Conservation (phyloP, 2,113 vertebrate genomes). For the Rhegmatorhina hoffmannsi region DNA sequence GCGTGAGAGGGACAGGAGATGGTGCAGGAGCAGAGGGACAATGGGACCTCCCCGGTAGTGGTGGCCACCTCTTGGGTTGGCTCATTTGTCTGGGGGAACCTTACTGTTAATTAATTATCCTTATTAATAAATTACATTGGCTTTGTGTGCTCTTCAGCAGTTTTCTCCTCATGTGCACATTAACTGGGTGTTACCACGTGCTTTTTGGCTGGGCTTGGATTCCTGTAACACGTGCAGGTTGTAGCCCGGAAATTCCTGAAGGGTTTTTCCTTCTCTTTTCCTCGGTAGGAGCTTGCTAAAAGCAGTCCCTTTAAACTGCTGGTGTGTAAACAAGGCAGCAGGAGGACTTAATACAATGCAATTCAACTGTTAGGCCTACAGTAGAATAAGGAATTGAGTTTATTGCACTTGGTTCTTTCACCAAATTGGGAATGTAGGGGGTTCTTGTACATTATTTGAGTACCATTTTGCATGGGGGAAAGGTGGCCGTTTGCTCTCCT, state of each 20-base stretch:
- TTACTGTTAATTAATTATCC: background rate
- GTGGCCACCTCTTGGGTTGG: background rate
- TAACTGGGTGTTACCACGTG: background rate
- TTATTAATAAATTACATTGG: background rate
- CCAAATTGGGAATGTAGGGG: background rate
- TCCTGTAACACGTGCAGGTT: background rate
- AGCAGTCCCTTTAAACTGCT: background rate
- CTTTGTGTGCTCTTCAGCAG: background rate
- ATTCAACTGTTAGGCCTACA: background rate
- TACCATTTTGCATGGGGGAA: background rate
- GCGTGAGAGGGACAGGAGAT: rapidly evolving
- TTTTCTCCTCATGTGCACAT: background rate
- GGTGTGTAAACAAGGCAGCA: background rate
- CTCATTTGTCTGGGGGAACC: background rate
- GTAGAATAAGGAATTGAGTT: background rate
- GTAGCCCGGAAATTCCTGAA: background rate
- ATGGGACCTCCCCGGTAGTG: rapidly evolving
- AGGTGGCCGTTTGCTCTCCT: background rate
- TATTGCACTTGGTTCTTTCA: background rate
- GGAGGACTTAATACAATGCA: background rate
- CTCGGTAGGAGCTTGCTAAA: background rate
- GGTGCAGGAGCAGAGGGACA: background rate
- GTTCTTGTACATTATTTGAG: background rate
- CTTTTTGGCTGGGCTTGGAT: background rate
- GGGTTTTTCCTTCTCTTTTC: background rate